These are phyloP conservation scores for Tachycineta bicolor DNA, from an alignment of 2,113 vertebrate species.

Conservation along the genomic window DNA sequence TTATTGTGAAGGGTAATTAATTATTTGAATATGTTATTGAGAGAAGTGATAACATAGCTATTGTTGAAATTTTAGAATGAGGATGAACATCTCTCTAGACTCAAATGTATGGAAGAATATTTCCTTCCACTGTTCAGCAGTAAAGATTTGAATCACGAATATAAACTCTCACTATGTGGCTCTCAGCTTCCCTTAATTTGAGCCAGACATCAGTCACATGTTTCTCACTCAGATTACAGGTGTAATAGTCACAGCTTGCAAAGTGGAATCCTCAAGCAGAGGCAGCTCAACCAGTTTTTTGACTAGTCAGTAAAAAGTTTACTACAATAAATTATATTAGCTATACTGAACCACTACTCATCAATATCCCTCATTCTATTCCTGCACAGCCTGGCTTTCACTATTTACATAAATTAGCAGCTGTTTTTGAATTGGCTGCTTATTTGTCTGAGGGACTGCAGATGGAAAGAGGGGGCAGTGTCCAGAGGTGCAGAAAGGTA, in stretches of 20 bases:
- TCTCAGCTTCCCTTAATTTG: not conserved
- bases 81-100: not conserved
- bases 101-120: not conserved
- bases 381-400: not conserved
- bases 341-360: not conserved
- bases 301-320: not conserved
- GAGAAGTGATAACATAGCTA: not conserved
- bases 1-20: not conserved
- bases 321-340: not conserved
- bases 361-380: not conserved
- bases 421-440: not conserved
- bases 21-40: not conserved
- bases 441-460: not conserved
- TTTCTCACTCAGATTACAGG: not conserved
- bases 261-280: not conserved
- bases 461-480: not conserved
- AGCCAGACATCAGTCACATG: not conserved
- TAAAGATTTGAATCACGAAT: not conserved
- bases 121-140: not conserved
- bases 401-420: not conserved
- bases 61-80: not conserved
- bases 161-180: not conserved
- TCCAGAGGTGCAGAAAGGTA: not conserved
- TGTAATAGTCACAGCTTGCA: not conserved
- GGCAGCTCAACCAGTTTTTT: not conserved